Conservation (phyloP, 1,140 invertebrate genomes). For the Brachionus plicatilis region DNA sequence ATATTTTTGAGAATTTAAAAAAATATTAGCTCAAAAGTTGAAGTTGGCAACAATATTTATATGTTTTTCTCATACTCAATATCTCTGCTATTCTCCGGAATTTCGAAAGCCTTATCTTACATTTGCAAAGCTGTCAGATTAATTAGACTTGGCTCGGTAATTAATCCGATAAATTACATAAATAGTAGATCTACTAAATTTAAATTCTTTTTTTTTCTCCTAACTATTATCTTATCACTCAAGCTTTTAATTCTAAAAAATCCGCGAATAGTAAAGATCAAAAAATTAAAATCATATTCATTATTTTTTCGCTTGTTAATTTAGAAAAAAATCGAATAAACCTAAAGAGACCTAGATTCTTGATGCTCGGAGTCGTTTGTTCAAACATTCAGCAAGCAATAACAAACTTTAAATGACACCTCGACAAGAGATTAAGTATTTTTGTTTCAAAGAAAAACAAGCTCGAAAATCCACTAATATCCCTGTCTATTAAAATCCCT, state of each 20-base stretch:
- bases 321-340: neutral
- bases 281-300: neutral
- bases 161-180: neutral
- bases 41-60: neutral
- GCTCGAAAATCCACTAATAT: neutral
- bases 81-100: neutral
- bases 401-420: neutral
- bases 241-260: neutral
- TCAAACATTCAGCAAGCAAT: neutral
- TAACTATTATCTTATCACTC: constrained; percentile 14
- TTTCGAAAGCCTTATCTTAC: neutral
- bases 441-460: neutral
- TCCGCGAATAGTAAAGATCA: neutral
- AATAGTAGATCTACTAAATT: neutral
- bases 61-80: neutral
- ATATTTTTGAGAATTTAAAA: neutral
- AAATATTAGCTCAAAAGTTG: neutral
- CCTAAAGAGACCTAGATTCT: neutral
- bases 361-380: neutral
- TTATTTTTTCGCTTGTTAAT: neutral
- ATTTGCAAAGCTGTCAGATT: neutral
- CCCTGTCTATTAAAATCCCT: neutral
- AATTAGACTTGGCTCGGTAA: neutral
- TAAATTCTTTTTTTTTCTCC: neutral
- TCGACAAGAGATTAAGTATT: constrained; percentile 7